Base-by-base conservation (phyloP, 1,140 invertebrate species). In the Brachionus asplanchnoidis region DNA sequence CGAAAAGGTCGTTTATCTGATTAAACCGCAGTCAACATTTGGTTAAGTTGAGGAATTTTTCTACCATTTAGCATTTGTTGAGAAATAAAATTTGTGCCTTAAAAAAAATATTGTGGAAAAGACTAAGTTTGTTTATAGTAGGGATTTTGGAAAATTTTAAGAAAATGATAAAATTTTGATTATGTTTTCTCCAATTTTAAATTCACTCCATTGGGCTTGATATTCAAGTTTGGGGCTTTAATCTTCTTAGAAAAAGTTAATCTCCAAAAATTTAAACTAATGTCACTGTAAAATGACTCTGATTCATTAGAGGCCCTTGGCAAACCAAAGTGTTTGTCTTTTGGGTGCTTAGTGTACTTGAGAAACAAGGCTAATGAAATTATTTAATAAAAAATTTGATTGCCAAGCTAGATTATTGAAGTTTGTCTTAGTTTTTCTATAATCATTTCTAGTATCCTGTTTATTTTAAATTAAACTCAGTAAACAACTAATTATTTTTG, bases 81-180 rank as follows among this genome's bases (percentile, higher is more conserved):
- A 42, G n/a, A 73, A 46, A 73, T 6, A 40, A 20, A 40, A 40
- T 73, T 73, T 73, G 20, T 40, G 32, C 68, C 44, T n/a, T n/a
- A n/a, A n/a, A n/a, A 68, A 32, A 28, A 32, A 68, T 36, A 73
- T 14, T 14, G 17, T 4, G 17, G 23, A 50, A 77, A 50, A 26
- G 17, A 26, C 46, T 14, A 46, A 77, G 73, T 77, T 77, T 77
- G 73, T 77, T 77, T 77, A 77, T 77, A 50, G 23, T 26, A 77
- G 26, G 7, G 42, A 50, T 77, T 77, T 53, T 77, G n/a, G 17
- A 73, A 73, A 73, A 73, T 42, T 73, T 77, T 7, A 28, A 23
- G 44, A 50, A 77, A 36, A 50, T 50, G 73, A 77, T 77, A 77
- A 77, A 50, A 77, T 77, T 77, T 77, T 77, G 73, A 50, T 77